These are phyloP conservation scores for Danio jaintianensis DNA, from an alignment of 2,797 vertebrate species.

Conservation along the genomic window DNA sequence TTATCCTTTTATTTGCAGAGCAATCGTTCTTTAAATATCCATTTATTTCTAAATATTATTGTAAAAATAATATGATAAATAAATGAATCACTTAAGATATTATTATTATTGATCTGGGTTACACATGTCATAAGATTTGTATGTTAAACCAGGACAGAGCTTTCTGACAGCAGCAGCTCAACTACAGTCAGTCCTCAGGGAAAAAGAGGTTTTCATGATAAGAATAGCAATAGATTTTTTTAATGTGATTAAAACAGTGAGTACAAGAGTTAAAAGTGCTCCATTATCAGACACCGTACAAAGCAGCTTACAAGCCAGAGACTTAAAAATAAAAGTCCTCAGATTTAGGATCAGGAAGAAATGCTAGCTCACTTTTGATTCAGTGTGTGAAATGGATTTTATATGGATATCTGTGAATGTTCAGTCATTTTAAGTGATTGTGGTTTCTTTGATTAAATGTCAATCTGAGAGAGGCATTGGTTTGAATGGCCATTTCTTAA, in stretches of 20 bases:
- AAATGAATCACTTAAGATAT: too few species aligned
- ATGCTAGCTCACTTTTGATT: background rate
- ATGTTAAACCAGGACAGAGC: constrained; percentile 12
- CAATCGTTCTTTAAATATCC: too few species aligned
- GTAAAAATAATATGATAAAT: too few species aligned
- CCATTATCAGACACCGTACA: constrained; percentile 42
- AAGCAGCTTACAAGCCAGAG: constrained; percentile 33
- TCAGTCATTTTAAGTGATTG: constrained; percentile 5
- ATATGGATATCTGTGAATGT: constrained; percentile 20
- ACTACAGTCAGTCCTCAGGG: constrained; percentile 26
- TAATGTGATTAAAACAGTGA: constrained; percentile 42
- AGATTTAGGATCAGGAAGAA: background rate
- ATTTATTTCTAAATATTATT: too few species aligned
- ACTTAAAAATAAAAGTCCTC: constrained; percentile 18
- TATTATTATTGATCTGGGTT: too few species aligned
- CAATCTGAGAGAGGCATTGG: background rate
- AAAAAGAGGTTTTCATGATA: constrained; percentile 14
- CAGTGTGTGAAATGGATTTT: constrained; percentile 6
- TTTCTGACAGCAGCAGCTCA: constrained; percentile 31
- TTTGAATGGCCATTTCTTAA: constrained; percentile 6
- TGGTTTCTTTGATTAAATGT: constrained; percentile 27
- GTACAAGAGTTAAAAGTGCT: constrained; percentile 32
- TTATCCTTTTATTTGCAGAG: too few species aligned
- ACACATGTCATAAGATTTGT: constrained; percentile 45
- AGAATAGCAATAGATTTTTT: constrained; percentile 38